Base-by-base conservation (phyloP, 2,888 invertebrate species). In the Sphaerophoria taeniata region DNA sequence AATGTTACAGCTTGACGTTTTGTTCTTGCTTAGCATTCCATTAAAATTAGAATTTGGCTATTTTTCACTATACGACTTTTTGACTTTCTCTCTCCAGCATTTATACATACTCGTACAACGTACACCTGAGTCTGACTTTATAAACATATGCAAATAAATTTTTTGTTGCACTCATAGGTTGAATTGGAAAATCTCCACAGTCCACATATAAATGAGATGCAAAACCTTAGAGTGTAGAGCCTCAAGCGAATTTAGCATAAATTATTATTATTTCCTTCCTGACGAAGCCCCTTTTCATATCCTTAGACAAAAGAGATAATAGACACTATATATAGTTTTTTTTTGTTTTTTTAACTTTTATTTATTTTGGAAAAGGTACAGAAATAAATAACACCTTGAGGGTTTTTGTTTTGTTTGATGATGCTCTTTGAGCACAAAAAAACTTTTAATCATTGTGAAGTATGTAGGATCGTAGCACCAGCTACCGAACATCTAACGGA, bases 141-240 rank as follows among this genome's bases (percentile, higher is more conserved):
- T n/a, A 61, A 43, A 11, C 36, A n/a, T 55, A 16, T 51, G 36
- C 34, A 58, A n/a, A n/a, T n/a, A 14, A 65, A 49, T 31, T 11
- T 63, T 67, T 45, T 67, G 72, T 60, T 34, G 45, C 43, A 81
- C 53, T 67, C 58, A 53, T 36, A 9, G 45, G 55, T 67, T 73
- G 43, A 60, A 51, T 72, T 73, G 36, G 33, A 67, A 73, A 73
- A 45, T 65, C 24, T 72, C 16, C 45, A 33, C 65, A 76, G 47
- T n/a, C n/a, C n/a, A n/a, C n/a, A 47, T 71, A 36, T 36, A 65
- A 49, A 65, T 76, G 49, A 39, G 45, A 80, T 80, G 80, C 70
- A 80, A 80, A 80, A 74, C 71, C 53, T 76, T 81, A 47, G 72
- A 76, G 45, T 65, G 47, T 58, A 7, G 31, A n/a, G 51, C 76